phyloP scores from a whole-genome alignment of 2,797 vertebrate genomes.

The Hephaestus fuliginosus region DNA sequence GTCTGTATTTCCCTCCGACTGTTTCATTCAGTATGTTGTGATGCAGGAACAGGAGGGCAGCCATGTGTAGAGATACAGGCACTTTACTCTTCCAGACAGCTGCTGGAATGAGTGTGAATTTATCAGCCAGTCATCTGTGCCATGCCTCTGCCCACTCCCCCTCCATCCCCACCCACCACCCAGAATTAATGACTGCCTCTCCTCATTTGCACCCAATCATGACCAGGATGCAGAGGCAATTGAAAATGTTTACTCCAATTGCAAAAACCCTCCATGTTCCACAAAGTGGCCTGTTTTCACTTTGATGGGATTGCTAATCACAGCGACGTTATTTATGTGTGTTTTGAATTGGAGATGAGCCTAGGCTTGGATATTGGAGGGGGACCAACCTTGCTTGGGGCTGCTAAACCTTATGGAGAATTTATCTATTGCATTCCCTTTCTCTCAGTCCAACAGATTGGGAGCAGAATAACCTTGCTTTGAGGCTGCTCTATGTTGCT shows the following conservation, averaged over 20 bases:
- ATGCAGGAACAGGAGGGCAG: constrained; percentile 82
- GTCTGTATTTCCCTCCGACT: constrained; percentile 75
- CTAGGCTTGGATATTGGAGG: constrained; percentile 79
- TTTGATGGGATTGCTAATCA: constrained; percentile 87
- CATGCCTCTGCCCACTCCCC: constrained; percentile 76
- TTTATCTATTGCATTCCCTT: constrained; percentile 77
- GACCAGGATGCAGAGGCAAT: constrained; percentile 85
- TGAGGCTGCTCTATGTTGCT: constrained; percentile 73
- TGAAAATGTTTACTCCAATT: constrained; percentile 86
- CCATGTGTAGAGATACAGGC: constrained; percentile 83
- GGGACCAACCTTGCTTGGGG: constrained; percentile 81
- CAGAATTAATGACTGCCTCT: constrained; percentile 87
- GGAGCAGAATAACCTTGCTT: constrained; percentile 80
- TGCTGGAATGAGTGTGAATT: constrained; percentile 86
- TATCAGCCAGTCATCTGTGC: constrained; percentile 86
- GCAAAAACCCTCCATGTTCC: constrained; percentile 82
- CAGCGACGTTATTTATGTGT: constrained; percentile 84
- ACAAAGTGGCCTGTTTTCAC: constrained; percentile 85
- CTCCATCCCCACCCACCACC: constrained; percentile 70
- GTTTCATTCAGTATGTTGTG: constrained; percentile 83
- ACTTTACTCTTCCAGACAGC: constrained; percentile 85
- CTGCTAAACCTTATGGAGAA: constrained; percentile 83
- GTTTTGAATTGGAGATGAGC: constrained; percentile 86
- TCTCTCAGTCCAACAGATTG: constrained; percentile 82
- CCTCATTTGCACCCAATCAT: constrained; percentile 87